Percentiles rank a stretch among this genome's conserved stretches.
Evolutionary conservation across 1,140 invertebrate species (phyloP).

Genomic region (Caligus rogercresseyi): DNA sequence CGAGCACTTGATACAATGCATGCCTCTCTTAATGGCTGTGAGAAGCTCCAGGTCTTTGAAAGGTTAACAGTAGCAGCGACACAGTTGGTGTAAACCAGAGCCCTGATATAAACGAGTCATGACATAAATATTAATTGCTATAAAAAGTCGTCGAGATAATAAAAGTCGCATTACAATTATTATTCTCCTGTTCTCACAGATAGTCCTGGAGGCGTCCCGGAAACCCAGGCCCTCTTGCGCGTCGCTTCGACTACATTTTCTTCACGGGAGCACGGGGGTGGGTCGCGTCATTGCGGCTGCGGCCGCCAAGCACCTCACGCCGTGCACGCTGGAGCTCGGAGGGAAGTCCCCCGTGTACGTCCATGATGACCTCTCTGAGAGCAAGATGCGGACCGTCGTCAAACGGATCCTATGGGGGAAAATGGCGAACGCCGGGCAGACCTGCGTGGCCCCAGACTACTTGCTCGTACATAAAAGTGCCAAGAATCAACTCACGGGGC

Average conservation of each 20-base stretch:
- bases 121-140: too few species aligned
- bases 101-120: too few species aligned
- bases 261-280: conserved; percentile 72
- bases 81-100: too few species aligned
- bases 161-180: too few species aligned
- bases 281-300: conserved; percentile 42
- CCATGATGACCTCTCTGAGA: conserved; percentile 47
- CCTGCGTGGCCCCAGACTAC: conserved; percentile 95
- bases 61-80: too few species aligned
- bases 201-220: conserved; percentile 58
- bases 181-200: too few species aligned
- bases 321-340: conserved; percentile 71
- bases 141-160: too few species aligned
- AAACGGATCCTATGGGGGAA: conserved; percentile 91
- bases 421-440: conserved; percentile 80
- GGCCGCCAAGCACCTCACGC: conserved; percentile 76
- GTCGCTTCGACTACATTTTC: conserved; percentile 92
- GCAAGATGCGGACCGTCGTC: conserved; percentile 26
- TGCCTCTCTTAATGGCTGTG: too few species aligned
- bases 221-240: conserved; percentile 69
- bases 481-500: conserved; percentile 26
- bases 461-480: conserved; percentile 55
- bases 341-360: conserved; percentile 56
- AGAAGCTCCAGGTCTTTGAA: too few species aligned
- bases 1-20: too few species aligned